A percentile compares a stretch with the other conserved stretches of the same genome.
Evolutionary conservation across 2,113 vertebrate species (phyloP).

Genomic region (Podarcis cretensis): DNA sequence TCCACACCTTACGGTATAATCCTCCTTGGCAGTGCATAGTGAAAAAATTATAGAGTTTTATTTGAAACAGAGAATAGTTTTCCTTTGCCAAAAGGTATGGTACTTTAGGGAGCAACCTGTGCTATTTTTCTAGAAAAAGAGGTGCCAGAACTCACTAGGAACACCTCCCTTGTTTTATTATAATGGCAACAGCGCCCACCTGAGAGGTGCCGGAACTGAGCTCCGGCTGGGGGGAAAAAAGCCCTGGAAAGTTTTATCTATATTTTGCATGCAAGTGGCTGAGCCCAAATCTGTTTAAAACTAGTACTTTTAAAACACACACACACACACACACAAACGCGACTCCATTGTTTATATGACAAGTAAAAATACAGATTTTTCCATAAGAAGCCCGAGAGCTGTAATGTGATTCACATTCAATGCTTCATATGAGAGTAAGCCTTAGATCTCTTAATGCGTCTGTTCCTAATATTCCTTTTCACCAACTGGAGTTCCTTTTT

Average conservation of each 20-base stretch:
- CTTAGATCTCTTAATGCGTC: constrained; percentile 68
- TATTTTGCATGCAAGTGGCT: not conserved
- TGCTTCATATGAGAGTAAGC: constrained; percentile 65
- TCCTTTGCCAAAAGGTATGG: constrained; percentile 47
- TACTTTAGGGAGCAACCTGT: constrained; percentile 47
- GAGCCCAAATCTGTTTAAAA: constrained; percentile 28
- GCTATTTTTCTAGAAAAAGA: no score
- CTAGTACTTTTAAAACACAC: constrained; percentile 22
- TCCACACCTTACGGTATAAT: constrained; percentile 19
- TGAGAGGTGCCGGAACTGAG: no score
- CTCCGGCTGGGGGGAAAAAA: no score
- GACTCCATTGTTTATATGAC: constrained; percentile 60
- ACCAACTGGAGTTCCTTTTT: constrained; percentile 70
- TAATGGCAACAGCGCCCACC: no score
- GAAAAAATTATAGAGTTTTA: constrained; percentile 45
- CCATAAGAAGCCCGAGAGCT: constrained; percentile 60
- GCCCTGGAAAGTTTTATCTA: constrained; percentile 35
- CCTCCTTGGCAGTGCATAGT: constrained; percentile 17
- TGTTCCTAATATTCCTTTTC: constrained; percentile 69
- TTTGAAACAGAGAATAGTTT: constrained; percentile 48
- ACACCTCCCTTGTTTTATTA: no score
- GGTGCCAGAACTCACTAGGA: no score
- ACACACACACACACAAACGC: constrained; percentile 8
- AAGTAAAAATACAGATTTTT: constrained; percentile 56
- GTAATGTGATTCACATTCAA: constrained; percentile 69